These are phyloP conservation scores for Erebia aethiops DNA, from an alignment of 2,888 invertebrate genomes.

Conservation along the genomic window DNA sequence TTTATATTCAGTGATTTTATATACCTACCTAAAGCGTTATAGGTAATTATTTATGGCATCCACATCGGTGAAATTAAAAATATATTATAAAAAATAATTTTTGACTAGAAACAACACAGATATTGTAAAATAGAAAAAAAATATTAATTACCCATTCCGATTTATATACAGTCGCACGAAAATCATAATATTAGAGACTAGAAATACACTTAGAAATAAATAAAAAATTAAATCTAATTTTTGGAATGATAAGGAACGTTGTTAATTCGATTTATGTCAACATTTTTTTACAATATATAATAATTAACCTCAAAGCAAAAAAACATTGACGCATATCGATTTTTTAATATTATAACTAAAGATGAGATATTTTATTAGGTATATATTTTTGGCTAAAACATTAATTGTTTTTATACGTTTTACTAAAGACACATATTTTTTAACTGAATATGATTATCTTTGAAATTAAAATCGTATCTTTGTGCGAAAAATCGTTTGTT, in stretches of 20 bases:
- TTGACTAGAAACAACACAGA: conserved; percentile 79
- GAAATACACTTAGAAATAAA: conserved; percentile 39
- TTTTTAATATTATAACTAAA: conserved; percentile 17
- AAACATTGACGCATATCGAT: conserved; percentile 30
- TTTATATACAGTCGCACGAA: conserved; percentile 73
- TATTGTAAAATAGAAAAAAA: conserved; percentile 60
- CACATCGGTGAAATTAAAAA: conserved; percentile 62
- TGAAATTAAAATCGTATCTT: no score
- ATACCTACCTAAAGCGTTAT: conserved; percentile 7
- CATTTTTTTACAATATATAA: conserved; percentile 37
- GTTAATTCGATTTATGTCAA: conserved; percentile 40
- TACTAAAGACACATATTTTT: neutral
- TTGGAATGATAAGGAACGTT: conserved; percentile 20
- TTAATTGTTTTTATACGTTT: neutral
- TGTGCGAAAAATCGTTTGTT: no score
- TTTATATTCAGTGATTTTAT: neutral
- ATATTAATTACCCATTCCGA: conserved; percentile 51
- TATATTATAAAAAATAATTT: conserved; percentile 66
- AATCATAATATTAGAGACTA: conserved; percentile 43
- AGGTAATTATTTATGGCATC: conserved; percentile 48
- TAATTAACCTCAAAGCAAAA: conserved; percentile 42
- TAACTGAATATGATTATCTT: no score
- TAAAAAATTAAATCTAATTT: conserved; percentile 32
- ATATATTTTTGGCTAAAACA: neutral
- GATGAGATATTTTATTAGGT: neutral